Percentiles rank a stretch among this genome's conserved stretches.
Conservation (phyloP, 2,113 vertebrate species). For the Riparia riparia region DNA sequence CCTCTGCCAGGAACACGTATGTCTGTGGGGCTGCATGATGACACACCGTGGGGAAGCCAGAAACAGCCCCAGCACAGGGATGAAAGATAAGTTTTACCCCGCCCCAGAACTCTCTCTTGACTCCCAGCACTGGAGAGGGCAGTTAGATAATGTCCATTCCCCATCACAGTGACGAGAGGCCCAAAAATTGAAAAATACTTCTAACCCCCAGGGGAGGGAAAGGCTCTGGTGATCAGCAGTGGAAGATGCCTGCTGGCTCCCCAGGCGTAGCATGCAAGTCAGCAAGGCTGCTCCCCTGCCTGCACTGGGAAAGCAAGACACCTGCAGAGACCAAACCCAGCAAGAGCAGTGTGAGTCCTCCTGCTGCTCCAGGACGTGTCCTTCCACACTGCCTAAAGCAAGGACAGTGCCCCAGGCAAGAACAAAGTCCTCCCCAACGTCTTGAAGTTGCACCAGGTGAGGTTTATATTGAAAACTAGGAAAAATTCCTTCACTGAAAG, state of each 20-base stretch:
- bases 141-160: background rate
- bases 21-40: background rate
- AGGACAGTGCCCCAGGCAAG: background rate
- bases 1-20: background rate
- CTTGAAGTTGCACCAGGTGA: background rate
- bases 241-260: background rate
- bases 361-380: background rate
- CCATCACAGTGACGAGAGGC: background rate
- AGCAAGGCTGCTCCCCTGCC: background rate
- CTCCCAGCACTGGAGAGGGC: accelerated
- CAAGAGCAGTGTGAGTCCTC: background rate
- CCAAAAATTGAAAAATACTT: background rate
- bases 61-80: background rate
- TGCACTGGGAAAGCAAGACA: background rate
- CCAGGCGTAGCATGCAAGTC: accelerated
- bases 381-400: background rate
- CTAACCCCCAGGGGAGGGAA: background rate
- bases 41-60: accelerated
- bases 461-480: background rate
- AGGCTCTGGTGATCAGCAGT: background rate
- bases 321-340: background rate
- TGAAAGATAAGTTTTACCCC: background rate
- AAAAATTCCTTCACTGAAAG: background rate
- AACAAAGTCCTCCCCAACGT: background rate
- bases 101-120: accelerated